Evolutionary conservation across 2,888 invertebrate genomes (phyloP).

Genomic region (Apamea sordens): DNA sequence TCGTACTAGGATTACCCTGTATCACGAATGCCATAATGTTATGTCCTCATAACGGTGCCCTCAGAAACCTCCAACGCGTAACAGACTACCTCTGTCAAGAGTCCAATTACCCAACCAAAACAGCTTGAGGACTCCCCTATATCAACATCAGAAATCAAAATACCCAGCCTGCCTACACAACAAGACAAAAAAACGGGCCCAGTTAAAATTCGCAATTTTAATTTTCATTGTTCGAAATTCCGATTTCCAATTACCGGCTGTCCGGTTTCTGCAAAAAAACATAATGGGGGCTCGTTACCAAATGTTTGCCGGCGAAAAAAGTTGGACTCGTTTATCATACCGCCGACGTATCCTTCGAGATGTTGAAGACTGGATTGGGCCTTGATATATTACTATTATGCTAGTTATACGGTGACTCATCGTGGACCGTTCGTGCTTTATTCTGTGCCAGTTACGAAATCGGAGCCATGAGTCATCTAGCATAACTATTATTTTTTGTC

Average conservation of each 20-base stretch:
- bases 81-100: background rate
- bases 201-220: constrained; percentile 58
- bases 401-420: constrained; percentile 23
- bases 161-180: constrained; percentile 13
- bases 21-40: no score
- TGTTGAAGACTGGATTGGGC: constrained; percentile 38
- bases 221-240: constrained; percentile 60
- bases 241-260: constrained; percentile 63
- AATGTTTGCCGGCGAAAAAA: constrained; percentile 64
- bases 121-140: background rate
- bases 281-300: constrained; percentile 60
- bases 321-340: constrained; percentile 61
- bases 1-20: no score
- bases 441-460: background rate
- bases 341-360: constrained; percentile 19
- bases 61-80: background rate
- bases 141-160: constrained; percentile 23
- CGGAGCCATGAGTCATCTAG: constrained; percentile 25
- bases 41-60: background rate
- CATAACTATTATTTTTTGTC: background rate
- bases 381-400: background rate
- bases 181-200: constrained; percentile 22
- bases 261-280: constrained; percentile 55
- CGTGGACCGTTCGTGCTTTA: background rate
- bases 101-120: constrained; percentile 14